Percentiles rank a stretch among this genome's conserved stretches.
These are phyloP conservation scores for Fregata magnificens DNA, from an alignment of 2,113 vertebrate species.

Conservation along the genomic window DNA sequence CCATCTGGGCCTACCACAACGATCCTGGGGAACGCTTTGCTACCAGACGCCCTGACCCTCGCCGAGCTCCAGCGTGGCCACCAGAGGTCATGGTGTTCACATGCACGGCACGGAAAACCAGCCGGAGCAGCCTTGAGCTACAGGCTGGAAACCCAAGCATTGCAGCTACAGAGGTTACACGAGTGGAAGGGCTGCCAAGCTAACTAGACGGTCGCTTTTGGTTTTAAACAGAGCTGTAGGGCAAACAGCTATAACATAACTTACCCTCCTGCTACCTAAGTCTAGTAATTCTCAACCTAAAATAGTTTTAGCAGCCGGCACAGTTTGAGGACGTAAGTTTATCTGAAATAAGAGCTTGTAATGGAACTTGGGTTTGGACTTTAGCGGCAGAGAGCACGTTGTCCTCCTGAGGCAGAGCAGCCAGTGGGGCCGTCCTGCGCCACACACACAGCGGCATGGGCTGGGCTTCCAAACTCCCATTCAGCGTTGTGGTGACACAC, in stretches of 20 bases:
- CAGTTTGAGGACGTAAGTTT: neutral
- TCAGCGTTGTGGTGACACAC: neutral
- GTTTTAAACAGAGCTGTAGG: neutral
- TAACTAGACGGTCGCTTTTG: accelerated
- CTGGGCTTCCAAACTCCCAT: neutral
- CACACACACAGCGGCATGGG: accelerated
- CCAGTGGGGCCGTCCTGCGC: accelerated
- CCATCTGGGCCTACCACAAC: neutral
- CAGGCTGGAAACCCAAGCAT: accelerated
- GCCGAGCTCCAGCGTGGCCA: neutral
- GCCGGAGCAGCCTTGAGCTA: neutral
- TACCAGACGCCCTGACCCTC: accelerated
- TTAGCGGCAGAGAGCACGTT: neutral
- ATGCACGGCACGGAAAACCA: neutral
- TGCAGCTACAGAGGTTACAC: accelerated
- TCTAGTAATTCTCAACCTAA: neutral
- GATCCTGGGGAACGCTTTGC: accelerated
- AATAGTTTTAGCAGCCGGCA: neutral
- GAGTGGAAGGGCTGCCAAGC: neutral
- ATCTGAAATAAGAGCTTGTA: neutral
- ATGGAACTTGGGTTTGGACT: neutral
- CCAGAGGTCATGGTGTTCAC: neutral
- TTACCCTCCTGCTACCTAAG: neutral
- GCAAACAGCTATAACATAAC: neutral
- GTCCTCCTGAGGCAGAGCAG: neutral